Conservation (phyloP, 2,113 vertebrate genomes). For the Taurulus bubalis region DNA sequence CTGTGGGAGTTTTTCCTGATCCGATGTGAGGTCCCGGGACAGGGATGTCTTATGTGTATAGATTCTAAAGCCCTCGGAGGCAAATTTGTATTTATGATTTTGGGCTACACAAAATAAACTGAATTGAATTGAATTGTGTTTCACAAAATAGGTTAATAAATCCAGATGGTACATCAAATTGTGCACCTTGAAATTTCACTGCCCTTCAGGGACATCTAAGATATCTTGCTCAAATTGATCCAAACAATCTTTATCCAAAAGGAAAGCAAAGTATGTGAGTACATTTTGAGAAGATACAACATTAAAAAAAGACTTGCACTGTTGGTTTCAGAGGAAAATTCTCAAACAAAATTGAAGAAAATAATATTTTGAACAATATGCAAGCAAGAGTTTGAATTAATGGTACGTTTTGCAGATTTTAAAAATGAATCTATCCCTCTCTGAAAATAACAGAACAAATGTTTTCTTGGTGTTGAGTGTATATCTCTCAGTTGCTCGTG, state of each 20-base stretch:
- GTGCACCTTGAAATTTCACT: slow-evolving; percentile 24
- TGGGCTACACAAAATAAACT: too few relatives aligned
- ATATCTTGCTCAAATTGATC: slow-evolving; percentile 61
- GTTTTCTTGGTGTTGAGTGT: slow-evolving; percentile 32
- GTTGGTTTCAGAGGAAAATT: slow-evolving; percentile 68
- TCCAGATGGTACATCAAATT: slow-evolving; percentile 33
- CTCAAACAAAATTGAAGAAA: not conserved
- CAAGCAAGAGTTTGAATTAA: slow-evolving; percentile 11
- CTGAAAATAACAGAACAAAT: slow-evolving; percentile 75
- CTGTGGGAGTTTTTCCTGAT: too few relatives aligned
- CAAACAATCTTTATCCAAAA: slow-evolving; percentile 49
- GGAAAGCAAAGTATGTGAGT: slow-evolving; percentile 38
- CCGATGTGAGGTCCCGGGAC: too few relatives aligned
- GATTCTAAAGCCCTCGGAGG: too few relatives aligned
- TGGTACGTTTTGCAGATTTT: not conserved
- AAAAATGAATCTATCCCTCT: slow-evolving; percentile 7
- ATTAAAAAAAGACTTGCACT: slow-evolving; percentile 55
- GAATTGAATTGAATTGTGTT: too few relatives aligned
- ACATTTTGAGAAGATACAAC: slow-evolving; percentile 35
- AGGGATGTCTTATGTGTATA: too few relatives aligned
- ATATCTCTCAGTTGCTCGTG: slow-evolving; percentile 60
- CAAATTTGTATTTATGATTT: too few relatives aligned
- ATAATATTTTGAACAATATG: not conserved
- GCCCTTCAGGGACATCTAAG: slow-evolving; percentile 7
- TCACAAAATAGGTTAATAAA: slow-evolving; percentile 23